Conservation (phyloP, 2,888 invertebrate genomes). For the Volucella bombylans region DNA sequence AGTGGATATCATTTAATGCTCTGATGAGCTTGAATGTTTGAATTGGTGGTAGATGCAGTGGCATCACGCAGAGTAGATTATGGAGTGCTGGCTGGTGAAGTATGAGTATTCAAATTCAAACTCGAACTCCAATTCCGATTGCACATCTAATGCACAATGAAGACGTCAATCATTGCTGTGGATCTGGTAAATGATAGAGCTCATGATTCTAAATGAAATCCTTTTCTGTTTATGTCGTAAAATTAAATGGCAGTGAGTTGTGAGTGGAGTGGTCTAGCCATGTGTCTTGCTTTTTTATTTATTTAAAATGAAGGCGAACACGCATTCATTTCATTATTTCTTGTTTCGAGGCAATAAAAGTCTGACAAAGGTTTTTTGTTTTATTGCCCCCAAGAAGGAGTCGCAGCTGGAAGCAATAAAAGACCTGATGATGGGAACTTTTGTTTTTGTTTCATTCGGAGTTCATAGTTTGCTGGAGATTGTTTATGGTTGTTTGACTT, state of each 20-base stretch:
- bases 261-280: constrained; percentile 19
- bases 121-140: neutral
- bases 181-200: neutral
- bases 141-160: constrained; percentile 70
- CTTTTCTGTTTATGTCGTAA: constrained; percentile 61
- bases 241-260: constrained; percentile 42
- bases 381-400: constrained; percentile 14
- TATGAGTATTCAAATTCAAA: neutral
- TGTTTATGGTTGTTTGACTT: neutral
- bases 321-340: constrained; percentile 37
- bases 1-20: constrained; percentile 51
- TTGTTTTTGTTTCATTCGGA: no score
- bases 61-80: constrained; percentile 42
- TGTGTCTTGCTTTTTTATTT: constrained; percentile 26
- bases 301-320: constrained; percentile 15
- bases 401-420: neutral
- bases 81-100: constrained; percentile 63
- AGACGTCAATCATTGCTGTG: constrained; percentile 65
- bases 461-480: neutral
- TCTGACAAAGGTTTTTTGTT: constrained; percentile 19
- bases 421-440: constrained; percentile 1
- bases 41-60: constrained; percentile 37
- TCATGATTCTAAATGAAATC: constrained; percentile 35
- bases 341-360: constrained; percentile 50
- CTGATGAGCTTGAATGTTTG: constrained; percentile 22